Evolutionary conservation across 2,888 invertebrate genomes (phyloP).

Genomic region (Drosophila niveifrons): DNA sequence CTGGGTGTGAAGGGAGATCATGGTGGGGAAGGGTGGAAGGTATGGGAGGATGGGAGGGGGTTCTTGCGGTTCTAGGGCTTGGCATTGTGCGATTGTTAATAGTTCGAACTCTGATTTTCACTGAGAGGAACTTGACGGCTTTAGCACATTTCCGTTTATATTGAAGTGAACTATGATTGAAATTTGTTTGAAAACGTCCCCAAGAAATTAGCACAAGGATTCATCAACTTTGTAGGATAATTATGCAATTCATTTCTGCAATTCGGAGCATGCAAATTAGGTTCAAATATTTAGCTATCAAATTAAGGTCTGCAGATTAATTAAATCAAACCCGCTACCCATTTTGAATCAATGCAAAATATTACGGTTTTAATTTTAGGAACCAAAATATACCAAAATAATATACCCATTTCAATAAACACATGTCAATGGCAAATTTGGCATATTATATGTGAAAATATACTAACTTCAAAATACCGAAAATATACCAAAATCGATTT

Average conservation of each 20-base stretch:
- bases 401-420: no score
- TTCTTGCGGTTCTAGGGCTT: slow-evolving; percentile 22
- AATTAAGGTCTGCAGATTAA: neutral
- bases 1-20: neutral
- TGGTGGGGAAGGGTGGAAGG: no score
- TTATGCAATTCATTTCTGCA: slow-evolving; percentile 25
- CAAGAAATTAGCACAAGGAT: slow-evolving; percentile 48
- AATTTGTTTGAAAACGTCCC: neutral
- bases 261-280: neutral
- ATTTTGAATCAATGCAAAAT: no score
- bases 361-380: no score
- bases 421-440: no score
- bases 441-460: no score
- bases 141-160: slow-evolving; percentile 27
- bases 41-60: neutral
- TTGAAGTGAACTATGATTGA: slow-evolving; percentile 9
- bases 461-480: no score
- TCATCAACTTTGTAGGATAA: slow-evolving; percentile 16
- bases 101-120: slow-evolving; percentile 53
- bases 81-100: slow-evolving; percentile 31
- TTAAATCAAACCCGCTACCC: no score
- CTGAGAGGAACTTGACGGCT: slow-evolving; percentile 16
- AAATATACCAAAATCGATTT: no score
- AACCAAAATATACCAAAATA: no score
- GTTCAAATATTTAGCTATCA: neutral